Base-by-base conservation (phyloP, 1,140 invertebrate genomes). In the Rhagoletis pomonella region DNA sequence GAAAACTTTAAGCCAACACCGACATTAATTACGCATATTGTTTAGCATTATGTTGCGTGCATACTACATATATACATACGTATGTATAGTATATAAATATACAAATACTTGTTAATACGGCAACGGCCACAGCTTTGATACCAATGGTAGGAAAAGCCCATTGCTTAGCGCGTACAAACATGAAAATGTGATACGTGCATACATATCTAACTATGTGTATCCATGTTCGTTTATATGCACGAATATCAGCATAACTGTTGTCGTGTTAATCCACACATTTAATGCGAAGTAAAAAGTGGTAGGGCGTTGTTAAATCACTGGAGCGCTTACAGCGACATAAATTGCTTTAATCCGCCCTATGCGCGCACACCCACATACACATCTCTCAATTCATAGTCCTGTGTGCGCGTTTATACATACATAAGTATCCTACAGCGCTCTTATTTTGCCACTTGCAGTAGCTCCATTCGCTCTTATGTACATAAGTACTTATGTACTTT, bases 11-110 rank as follows among this genome's bases (percentile, higher is more conserved):
- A 81, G 73, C 73, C 73, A 81, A 58, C 73, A 81, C 19, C 73
- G 50, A 14, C n/a, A 81, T 58, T 81, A 81, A 81, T 81, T 81
- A 50, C 47, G 47, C 42, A 55, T 81, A 81, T 81, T 81, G 73
- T 81, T 81, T 81, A n/a, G 50, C 7, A 19, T 3, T 39, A 29
- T 81, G 5, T 10, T 19, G 12, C 47, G 1, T 55, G n/a, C 10
- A 47, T 17, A 55, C n/a, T 29, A 17, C 73, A 29, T 19, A 81
- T 6, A 58, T 55, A 58, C 47, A 47, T 50, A 42, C 9, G 1
- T 81, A 50, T 77, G 44, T 50, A 29, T 29, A 29, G 29, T 29
- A 29, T 29, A 29, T 29, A 29, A 29, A 29, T 29, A 29, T 29
- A 29, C 29, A 29, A 29, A 29, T 29, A 29, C 29, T 29, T 29